Evolutionary conservation across 2,797 vertebrate species (phyloP).

Genomic region (Discoglossus pictus): DNA sequence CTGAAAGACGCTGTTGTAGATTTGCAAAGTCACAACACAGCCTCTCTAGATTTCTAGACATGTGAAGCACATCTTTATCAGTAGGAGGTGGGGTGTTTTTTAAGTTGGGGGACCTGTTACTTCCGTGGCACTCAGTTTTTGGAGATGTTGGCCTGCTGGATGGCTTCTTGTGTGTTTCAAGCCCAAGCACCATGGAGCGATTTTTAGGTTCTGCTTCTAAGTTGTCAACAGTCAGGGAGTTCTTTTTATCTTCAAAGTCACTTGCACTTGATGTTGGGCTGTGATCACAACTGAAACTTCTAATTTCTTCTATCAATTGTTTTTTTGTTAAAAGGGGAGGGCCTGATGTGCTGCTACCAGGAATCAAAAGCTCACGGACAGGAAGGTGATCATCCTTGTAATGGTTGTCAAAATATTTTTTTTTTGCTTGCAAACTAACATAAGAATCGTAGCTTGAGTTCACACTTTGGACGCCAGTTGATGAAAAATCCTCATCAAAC

Average conservation of each 20-base stretch:
- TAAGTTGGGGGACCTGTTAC: constrained; percentile 58
- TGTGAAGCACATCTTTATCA: constrained; percentile 72
- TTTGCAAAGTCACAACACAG: constrained; percentile 80
- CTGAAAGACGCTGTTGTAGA: constrained; percentile 79
- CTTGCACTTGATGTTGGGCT: constrained; percentile 73
- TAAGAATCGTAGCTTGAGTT: constrained; percentile 63
- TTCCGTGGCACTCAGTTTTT: constrained; percentile 59
- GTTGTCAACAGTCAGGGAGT: constrained; percentile 71
- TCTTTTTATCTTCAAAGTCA: constrained; percentile 74
- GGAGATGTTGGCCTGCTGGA: constrained; percentile 72
- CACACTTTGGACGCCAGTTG: constrained; percentile 50
- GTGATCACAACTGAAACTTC: constrained; percentile 68
- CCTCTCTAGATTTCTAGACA: constrained; percentile 81
- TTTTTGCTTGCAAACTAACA: constrained; percentile 71
- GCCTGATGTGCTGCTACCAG: constrained; percentile 70
- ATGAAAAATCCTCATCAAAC: constrained; percentile 68
- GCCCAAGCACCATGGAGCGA: constrained; percentile 68
- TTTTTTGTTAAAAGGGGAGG: constrained; percentile 74
- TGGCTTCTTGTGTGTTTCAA: constrained; percentile 68
- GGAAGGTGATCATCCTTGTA: constrained; percentile 69
- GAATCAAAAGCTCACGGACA: constrained; percentile 77
- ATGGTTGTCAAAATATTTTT: constrained; percentile 78
- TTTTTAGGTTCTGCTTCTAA: constrained; percentile 77
- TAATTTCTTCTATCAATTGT: constrained; percentile 80
- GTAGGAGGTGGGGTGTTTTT: constrained; percentile 59